Conservation (phyloP, 2,113 vertebrate genomes). For the Corythaeola cristata region DNA sequence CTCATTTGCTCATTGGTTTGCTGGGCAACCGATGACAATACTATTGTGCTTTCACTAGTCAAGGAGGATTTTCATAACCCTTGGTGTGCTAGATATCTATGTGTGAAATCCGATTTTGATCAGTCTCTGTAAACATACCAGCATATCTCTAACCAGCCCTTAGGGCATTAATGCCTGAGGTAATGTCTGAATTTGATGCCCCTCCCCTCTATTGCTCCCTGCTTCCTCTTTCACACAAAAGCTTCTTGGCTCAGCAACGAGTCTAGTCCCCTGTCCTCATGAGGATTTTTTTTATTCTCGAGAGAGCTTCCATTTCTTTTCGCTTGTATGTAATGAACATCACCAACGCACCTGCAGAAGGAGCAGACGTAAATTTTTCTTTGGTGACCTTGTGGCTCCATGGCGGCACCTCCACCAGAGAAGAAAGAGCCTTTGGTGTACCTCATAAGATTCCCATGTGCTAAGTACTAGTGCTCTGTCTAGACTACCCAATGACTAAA, state of each 20-base stretch:
- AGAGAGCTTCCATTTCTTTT: not conserved
- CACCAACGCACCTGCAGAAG: not conserved
- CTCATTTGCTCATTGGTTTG: not conserved
- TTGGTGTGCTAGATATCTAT: constrained; percentile 1
- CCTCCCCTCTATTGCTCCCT: constrained; percentile 16
- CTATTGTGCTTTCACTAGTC: not conserved
- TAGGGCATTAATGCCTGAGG: constrained; percentile 42
- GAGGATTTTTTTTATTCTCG: not conserved
- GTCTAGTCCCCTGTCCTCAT: not conserved
- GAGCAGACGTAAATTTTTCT: not conserved
- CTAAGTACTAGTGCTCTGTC: not conserved
- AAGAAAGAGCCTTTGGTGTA: not conserved
- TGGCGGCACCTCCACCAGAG: not conserved
- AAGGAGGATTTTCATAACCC: constrained; percentile 4
- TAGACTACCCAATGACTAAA: not conserved
- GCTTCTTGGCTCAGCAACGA: not conserved
- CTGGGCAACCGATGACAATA: not conserved
- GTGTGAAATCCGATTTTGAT: constrained; percentile 26
- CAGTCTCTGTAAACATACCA: constrained; percentile 31
- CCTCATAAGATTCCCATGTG: not conserved
- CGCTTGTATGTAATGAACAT: accelerated
- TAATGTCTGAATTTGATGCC: constrained; percentile 42
- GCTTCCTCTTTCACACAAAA: constrained; percentile 23
- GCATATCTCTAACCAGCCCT: not conserved
- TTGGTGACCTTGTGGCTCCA: not conserved